Evolutionary conservation across 92 coral and sea anemone species (phyloP).

Genomic region (Blastomussa wellsi): DNA sequence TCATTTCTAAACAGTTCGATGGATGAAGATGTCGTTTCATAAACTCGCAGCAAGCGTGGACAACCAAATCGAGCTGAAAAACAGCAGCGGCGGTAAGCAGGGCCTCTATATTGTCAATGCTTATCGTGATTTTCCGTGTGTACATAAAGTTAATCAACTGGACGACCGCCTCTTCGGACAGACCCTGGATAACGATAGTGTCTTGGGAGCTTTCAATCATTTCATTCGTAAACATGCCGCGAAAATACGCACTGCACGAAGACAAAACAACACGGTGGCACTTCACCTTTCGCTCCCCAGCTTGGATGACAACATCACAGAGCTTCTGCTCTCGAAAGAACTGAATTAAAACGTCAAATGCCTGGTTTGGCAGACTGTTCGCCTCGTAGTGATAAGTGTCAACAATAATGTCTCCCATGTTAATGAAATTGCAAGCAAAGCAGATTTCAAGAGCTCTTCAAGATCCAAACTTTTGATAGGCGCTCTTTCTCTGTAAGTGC

Average conservation of each 20-base stretch:
- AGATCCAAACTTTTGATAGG: background rate
- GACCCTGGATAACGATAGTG: constrained; percentile 79
- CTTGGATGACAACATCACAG: constrained; percentile 84
- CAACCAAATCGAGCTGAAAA: constrained; percentile 88
- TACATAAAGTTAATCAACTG: constrained; percentile 83
- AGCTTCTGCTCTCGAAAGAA: constrained; percentile 81
- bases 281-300: constrained; percentile 78
- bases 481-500: background rate
- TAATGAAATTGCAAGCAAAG: background rate
- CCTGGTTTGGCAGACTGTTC: constrained; percentile 62
- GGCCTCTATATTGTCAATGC: constrained; percentile 86
- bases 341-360: constrained; percentile 75
- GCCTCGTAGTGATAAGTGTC: constrained; percentile 79
- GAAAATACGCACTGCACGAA: constrained; percentile 92
- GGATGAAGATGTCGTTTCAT: constrained; percentile 89
- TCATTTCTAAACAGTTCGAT: constrained; percentile 90
- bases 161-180: constrained; percentile 83
- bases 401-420: constrained; percentile 83
- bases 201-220: constrained; percentile 87
- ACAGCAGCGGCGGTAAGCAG: constrained; percentile 91
- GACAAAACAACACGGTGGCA: constrained; percentile 96
- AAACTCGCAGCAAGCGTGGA: constrained; percentile 93
- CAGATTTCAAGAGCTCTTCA: constrained; percentile 1
- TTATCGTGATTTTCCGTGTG: constrained; percentile 85
- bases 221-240: constrained; percentile 94